Evolutionary conservation across 1,140 invertebrate species (phyloP).

Genomic region (Pseudomyrmex pallidus): DNA sequence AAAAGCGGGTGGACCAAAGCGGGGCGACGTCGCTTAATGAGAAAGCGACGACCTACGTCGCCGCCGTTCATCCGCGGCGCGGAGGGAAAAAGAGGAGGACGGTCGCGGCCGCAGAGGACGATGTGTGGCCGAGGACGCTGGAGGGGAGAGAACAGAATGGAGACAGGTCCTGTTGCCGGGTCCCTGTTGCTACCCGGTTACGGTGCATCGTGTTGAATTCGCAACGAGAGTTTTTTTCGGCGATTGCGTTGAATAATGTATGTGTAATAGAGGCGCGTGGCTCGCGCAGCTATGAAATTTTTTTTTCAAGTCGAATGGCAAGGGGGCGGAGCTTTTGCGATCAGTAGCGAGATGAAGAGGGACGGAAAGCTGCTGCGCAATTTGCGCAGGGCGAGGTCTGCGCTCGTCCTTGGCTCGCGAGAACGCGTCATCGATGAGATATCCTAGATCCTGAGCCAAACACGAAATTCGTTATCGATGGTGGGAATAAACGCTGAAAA

Average conservation of each 20-base stretch:
- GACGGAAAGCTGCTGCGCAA: constrained; percentile 41
- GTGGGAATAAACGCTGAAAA: no score
- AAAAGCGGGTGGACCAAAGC: constrained; percentile 35
- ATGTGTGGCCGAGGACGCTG: constrained; percentile 33
- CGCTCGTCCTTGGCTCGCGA: constrained; percentile 58
- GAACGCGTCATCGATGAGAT: constrained; percentile 62
- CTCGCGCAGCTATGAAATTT: constrained; percentile 56
- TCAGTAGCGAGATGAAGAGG: constrained; percentile 12
- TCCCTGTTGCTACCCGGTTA: constrained; percentile 79
- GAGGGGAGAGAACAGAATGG: constrained; percentile 64
- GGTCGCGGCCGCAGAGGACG: constrained; percentile 50
- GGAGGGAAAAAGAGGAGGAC: constrained; percentile 51
- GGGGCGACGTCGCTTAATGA: constrained; percentile 68
- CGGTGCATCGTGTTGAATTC: constrained; percentile 80
- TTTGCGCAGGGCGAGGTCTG: constrained; percentile 50
- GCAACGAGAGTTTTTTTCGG: constrained; percentile 74
- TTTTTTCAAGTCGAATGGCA: neutral
- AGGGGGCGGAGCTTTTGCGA: neutral
- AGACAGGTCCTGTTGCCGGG: constrained; percentile 71
- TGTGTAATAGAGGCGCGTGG: constrained; percentile 74
- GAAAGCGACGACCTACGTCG: constrained; percentile 61
- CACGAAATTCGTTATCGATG: constrained; percentile 12
- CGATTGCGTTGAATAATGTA: constrained; percentile 79
- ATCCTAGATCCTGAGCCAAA: constrained; percentile 61
- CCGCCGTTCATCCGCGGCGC: constrained; percentile 14